Evolutionary conservation across 2,888 invertebrate species (phyloP), one percentile per base, ranked within the genome.

Genomic region (Seira musarum): DNA sequence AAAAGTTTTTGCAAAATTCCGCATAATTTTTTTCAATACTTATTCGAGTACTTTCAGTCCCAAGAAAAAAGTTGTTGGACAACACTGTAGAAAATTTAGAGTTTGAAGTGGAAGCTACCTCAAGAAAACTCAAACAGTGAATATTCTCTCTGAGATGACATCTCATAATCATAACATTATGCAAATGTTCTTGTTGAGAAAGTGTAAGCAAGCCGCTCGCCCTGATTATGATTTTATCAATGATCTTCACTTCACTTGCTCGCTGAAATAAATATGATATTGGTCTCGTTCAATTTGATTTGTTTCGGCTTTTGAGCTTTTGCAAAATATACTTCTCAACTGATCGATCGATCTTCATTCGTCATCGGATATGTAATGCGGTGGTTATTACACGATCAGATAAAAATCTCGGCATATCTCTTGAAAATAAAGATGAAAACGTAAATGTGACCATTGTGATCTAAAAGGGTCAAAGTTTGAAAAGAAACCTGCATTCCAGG

Each of bases 181-280:
- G 77, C 71, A 77, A 77, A 77, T 71, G 71, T 66, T 66, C 69
- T 69, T 35, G 77, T 77, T 71, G 57, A 71, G 66, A 66, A 70
- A 77, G 71, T 77, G 77, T 70, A 77, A 77, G 77, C 60, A 76
- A 60, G 60, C 60, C 2, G 70, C 65, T 65, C 70, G 77, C 70
- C 65, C 77, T 77, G 77, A 77, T 77, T 77, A 66, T 71, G 77
- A 77, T 70, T 77, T 76, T n/a, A n/a, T n/a, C n/a, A n/a, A n/a
- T n/a, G n/a, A n/a, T n/a, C n/a, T n/a, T n/a, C n/a, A n/a, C n/a
- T n/a, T n/a, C n/a, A n/a, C n/a, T n/a, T n/a, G n/a, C n/a, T n/a
- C n/a, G n/a, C n/a, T n/a, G n/a, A n/a, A n/a, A n/a, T n/a, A n/a
- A n/a, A n/a, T n/a, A n/a, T 76, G 69, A 76, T 76, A n/a, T n/a